Base-by-base conservation (phyloP, 1,140 invertebrate species). In the Calycopis cecrops region DNA sequence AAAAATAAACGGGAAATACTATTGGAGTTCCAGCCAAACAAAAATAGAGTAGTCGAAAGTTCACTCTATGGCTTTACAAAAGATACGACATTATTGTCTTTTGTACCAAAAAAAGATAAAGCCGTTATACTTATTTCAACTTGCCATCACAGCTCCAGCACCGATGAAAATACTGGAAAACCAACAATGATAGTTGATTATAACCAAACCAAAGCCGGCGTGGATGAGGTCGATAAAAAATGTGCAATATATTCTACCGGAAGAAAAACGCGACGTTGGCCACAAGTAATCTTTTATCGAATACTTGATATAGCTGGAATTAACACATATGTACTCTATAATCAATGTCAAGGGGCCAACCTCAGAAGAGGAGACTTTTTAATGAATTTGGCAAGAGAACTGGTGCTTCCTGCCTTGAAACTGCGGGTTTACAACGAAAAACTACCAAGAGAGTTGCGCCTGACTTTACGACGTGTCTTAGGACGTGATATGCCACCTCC, bases 21-120 rank as follows among this genome's bases (percentile, higher is more conserved):
- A 28, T 28, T 28, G 21, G 21, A 28, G 6, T 28, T 28, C 21
- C 21, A 28, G 6, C 21, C 21, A 28, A 28, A 28, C 21, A 28
- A 28, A 47, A 61, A 38, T n/a, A n/a, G n/a, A n/a, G n/a, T n/a
- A n/a, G n/a, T n/a, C n/a, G n/a, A n/a, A n/a, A n/a, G n/a, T n/a
- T n/a, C n/a, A n/a, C n/a, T n/a, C n/a, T 59, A 62, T 53, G 63
- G 62, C 16, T 70, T 73, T 53, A 65, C 63, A 9, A 67, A 65
- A 62, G 51, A 71, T 9, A 38, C 40, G 3, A 68, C 67, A 35
- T 14, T 67, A 35, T 34, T 66, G 37, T 73, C 71, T 4, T 66
- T 60, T 47, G 63, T 67, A n/a, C 59, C 59, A 10, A 65, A 57
- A 51, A 59, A 65, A 49, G 47, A 10, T 35, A 63, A 59, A 63